Base-by-base conservation (phyloP, 1,140 invertebrate species). In the Metopolophium dirhodum region DNA sequence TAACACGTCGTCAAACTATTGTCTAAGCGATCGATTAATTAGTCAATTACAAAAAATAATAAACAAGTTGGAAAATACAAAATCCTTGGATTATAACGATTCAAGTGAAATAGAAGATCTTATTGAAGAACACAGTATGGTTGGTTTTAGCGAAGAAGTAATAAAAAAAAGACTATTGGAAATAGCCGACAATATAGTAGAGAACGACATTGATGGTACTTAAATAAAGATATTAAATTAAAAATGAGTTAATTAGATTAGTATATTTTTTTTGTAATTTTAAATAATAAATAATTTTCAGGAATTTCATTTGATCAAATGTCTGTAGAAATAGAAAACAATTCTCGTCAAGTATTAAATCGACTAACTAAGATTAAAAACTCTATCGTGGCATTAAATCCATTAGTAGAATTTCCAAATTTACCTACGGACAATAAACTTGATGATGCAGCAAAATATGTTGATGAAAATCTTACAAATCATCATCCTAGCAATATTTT, bases 261-360 rank as follows among this genome's bases (percentile, higher is more conserved):
- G 4, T 87, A 87, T 49, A 8, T 20, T 77, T 82, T 26, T 61
- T 57, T 41, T 61, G 2, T 35, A 18, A 77, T n/a, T 18, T 77
- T n/a, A n/a, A 91, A 45, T 91, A 35, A 91, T 47, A 91, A 47
- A 47, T 47, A 61, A 77, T 68, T 49, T 82, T 83, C 35, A 91
- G 90, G 2, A 9, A 49, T 35, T 92, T 49, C n/a, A 41, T 83
- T 83, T 35, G 20, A 83, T 30, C 90, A 92, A 23, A 49, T 92
- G 9, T 18, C 90, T 4, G n/a, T 8, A 83, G 90, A 92, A 37
- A 82, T 92, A 37, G 90, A 92, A 51, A 92, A 92, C 23, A 45
- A n/a, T 77, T n/a, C 45, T 83, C 49, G 14, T 41, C 68, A 49
- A 45, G 20, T 83, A 37, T 26, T 92, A 83, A 51, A 92, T 7